These are phyloP conservation scores for Zaprionus bogoriensis DNA, from an alignment of 2,888 invertebrate genomes.

Conservation along the genomic window DNA sequence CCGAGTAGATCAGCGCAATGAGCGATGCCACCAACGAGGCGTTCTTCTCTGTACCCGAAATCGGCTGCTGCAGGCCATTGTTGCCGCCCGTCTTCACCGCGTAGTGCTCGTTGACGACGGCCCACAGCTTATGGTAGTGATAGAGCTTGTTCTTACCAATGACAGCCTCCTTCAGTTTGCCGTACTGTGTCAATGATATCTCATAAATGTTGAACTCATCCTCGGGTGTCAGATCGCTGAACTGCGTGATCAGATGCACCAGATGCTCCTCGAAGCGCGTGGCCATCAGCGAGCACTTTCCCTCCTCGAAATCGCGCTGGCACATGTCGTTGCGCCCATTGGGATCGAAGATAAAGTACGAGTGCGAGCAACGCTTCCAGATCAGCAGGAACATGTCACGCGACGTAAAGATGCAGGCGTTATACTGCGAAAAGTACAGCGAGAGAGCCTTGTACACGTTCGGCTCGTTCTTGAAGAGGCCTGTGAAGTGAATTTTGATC, in stretches of 20 bases:
- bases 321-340: constrained; percentile 79
- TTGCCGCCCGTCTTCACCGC: constrained; percentile 78
- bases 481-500: constrained; percentile 71
- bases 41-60: constrained; percentile 80
- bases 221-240: too few relatives aligned
- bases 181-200: constrained; percentile 72
- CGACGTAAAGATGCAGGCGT: constrained; percentile 71
- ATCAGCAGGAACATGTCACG: constrained; percentile 74
- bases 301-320: constrained; percentile 78
- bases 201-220: constrained; percentile 78
- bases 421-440: constrained; percentile 73
- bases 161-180: constrained; percentile 62
- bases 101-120: constrained; percentile 76
- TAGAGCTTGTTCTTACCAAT: constrained; percentile 23
- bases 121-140: constrained; percentile 68
- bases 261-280: constrained; percentile 75
- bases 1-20: constrained; percentile 86
- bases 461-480: constrained; percentile 68
- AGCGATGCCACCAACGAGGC: constrained; percentile 86
- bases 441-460: constrained; percentile 77
- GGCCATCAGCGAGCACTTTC: constrained; percentile 84
- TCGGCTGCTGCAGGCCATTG: constrained; percentile 74
- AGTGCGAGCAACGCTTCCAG: constrained; percentile 84
- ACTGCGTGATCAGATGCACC: constrained; percentile 77
- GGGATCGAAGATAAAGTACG: constrained; percentile 87